Evolutionary conservation across 2,113 vertebrate species (phyloP).

Genomic region (Leiothrix lutea): DNA sequence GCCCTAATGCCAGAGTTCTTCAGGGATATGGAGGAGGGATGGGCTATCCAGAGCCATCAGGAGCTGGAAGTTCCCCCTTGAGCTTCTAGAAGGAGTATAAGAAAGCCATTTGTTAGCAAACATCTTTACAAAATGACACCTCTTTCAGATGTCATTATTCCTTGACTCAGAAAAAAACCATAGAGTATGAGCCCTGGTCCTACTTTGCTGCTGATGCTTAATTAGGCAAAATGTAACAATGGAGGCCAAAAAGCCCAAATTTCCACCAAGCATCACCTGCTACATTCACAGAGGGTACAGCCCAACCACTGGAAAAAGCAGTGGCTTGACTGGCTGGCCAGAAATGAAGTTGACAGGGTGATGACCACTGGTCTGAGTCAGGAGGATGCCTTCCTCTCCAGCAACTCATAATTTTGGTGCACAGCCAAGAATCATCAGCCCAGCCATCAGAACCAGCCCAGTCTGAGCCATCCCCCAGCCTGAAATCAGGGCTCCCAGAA

Average conservation of each 20-base stretch:
- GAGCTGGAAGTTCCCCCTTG: background rate
- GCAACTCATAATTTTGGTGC: fast-evolving
- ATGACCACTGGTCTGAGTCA: background rate
- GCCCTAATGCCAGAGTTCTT: fast-evolving
- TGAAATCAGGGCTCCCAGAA: background rate
- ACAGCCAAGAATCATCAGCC: too few species aligned
- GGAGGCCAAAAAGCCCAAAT: background rate
- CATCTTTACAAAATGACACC: background rate
- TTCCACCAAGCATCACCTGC: background rate
- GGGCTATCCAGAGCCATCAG: background rate
- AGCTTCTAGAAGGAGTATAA: background rate
- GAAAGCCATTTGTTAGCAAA: background rate
- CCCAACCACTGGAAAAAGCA: background rate
- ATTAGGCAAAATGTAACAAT: background rate
- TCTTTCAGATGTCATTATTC: background rate
- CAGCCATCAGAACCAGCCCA: background rate
- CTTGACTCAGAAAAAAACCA: background rate
- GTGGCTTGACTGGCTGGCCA: background rate
- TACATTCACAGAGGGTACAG: background rate
- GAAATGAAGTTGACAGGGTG: fast-evolving
- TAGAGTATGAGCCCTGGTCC: background rate
- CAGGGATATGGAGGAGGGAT: background rate
- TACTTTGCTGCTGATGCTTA: background rate
- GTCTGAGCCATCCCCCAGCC: background rate
- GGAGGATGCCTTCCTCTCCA: background rate